Conservation (phyloP, 1,140 invertebrate genomes). For the Trachymyrmex cornetzi region DNA sequence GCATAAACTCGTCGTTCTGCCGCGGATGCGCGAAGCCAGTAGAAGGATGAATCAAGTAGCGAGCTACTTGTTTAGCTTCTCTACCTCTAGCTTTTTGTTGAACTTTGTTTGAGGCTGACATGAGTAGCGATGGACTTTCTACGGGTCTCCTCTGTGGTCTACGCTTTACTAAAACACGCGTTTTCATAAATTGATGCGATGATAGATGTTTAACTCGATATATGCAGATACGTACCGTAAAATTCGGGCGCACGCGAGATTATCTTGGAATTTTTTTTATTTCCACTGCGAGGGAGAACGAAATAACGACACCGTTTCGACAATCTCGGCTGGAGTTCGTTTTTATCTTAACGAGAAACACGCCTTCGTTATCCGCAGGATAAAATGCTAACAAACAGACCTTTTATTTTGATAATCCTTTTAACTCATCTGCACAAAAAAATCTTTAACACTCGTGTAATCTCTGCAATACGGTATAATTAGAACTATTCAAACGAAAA, state of each 20-base stretch:
- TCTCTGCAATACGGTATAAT: not conserved
- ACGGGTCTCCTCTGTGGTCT: not conserved
- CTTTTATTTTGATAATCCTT: constrained; percentile 39
- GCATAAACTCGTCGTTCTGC: constrained; percentile 1
- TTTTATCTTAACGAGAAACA: constrained; percentile 59
- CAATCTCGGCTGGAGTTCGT: constrained; percentile 6
- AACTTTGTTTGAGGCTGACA: constrained; percentile 30
- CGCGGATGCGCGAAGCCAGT: constrained; percentile 11
- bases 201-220: constrained; percentile 17
- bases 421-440: constrained; percentile 2
- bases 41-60: constrained; percentile 39
- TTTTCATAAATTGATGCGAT: constrained; percentile 34
- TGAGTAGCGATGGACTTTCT: constrained; percentile 12
- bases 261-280: constrained; percentile 47
- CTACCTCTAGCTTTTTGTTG: constrained; percentile 30
- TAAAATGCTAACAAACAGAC: constrained; percentile 45
- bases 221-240: not conserved
- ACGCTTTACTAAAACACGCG: not conserved
- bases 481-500: not conserved
- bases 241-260: constrained; percentile 6
- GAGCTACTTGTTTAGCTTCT: constrained; percentile 51
- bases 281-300: constrained; percentile 18
- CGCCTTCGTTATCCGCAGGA: constrained; percentile 41
- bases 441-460: constrained; percentile 12
- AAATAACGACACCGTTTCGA: constrained; percentile 44